Percentiles rank a stretch among this genome's conserved stretches.
These are phyloP conservation scores for Dolichallabes microphthalmus DNA, from an alignment of 2,113 vertebrate species.

Conservation along the genomic window DNA sequence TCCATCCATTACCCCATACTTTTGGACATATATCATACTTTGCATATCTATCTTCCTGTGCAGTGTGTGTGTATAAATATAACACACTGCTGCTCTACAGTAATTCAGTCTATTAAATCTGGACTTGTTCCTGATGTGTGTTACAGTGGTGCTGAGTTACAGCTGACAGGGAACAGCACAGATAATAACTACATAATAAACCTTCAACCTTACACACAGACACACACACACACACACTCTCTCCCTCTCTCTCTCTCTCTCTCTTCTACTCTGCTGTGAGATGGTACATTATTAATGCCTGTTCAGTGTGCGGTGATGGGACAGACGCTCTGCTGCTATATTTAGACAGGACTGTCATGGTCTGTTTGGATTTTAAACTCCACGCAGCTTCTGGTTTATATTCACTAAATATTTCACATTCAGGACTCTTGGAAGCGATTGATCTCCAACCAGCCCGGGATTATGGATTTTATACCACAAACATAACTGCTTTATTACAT, in stretches of 20 bases:
- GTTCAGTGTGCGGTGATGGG: slow-evolving; percentile 58
- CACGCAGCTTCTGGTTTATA: background rate
- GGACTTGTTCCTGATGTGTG: slow-evolving; percentile 1
- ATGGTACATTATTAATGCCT: slow-evolving; percentile 65
- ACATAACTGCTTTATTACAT: background rate
- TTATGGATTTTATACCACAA: background rate
- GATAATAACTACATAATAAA: slow-evolving; percentile 15
- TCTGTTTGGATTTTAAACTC: background rate
- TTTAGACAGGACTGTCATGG: slow-evolving; percentile 11
- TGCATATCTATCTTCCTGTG: background rate
- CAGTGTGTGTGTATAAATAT: slow-evolving; percentile 17
- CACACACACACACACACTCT: background rate
- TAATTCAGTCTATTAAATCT: slow-evolving; percentile 28
- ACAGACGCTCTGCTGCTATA: slow-evolving; percentile 34
- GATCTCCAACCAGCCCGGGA: background rate
- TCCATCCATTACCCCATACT: too few relatives aligned
- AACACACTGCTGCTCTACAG: background rate
- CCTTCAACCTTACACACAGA: background rate
- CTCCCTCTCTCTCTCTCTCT: background rate
- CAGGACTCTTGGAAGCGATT: background rate
- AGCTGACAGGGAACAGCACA: background rate
- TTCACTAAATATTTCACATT: background rate
- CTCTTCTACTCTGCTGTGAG: slow-evolving; percentile 6
- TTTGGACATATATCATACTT: too few relatives aligned
- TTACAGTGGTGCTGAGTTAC: background rate